Conservation (phyloP, 2,888 invertebrate species). For the Protophormia terraenovae region DNA sequence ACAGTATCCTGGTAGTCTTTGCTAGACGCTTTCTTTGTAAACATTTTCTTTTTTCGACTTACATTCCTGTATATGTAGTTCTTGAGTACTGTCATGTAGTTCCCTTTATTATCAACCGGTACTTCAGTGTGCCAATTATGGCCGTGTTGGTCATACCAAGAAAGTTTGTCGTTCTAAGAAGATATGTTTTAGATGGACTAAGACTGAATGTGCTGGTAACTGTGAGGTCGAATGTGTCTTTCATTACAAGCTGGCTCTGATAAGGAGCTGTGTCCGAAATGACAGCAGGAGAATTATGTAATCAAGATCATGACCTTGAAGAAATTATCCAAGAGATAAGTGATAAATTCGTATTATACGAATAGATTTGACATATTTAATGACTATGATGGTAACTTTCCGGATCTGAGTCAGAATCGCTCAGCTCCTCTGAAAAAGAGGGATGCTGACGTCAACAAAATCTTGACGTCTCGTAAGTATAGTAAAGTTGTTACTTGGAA, state of each 20-base stretch:
- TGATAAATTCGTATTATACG: not conserved
- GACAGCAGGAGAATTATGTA: not conserved
- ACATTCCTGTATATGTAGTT: not conserved
- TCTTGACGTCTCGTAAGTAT: not conserved
- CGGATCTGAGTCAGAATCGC: not conserved
- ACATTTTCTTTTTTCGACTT: not conserved
- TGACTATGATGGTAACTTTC: not conserved
- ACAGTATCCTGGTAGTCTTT: too few relatives aligned
- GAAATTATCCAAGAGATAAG: not conserved
- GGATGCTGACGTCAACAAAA: not conserved
- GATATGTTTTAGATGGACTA: not conserved
- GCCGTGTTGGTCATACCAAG: not conserved
- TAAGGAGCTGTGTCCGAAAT: not conserved
- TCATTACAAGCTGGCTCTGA: not conserved
- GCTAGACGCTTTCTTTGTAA: not conserved
- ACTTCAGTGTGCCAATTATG: slow-evolving; percentile 1
- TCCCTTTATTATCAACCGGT: not conserved
- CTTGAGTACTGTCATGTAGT: not conserved
- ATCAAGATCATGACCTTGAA: not conserved
- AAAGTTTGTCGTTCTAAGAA: not conserved
- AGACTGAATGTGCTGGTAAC: not conserved
- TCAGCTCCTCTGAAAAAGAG: not conserved
- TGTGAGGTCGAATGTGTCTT: not conserved
- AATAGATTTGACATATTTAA: not conserved
- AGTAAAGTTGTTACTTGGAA: not conserved